Percentiles rank a stretch among this genome's conserved stretches.
Evolutionary conservation across 2,888 invertebrate species (phyloP).

Genomic region (Stegophylla sp.): DNA sequence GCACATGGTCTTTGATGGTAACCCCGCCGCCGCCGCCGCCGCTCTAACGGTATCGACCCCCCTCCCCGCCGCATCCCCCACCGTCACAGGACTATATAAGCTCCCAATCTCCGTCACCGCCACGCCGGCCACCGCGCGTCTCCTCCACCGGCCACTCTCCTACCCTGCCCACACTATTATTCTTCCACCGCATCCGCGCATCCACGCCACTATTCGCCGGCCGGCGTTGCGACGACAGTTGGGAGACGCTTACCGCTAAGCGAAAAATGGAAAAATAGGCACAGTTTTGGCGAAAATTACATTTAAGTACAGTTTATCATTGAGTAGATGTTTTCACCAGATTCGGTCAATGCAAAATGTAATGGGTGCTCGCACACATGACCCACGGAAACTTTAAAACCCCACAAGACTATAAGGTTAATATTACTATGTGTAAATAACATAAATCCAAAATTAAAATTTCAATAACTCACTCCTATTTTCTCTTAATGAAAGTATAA

Average conservation of each 20-base stretch:
- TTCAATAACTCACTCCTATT: too few relatives aligned
- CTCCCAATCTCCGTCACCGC: neutral
- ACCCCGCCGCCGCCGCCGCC: neutral
- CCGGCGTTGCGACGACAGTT: neutral
- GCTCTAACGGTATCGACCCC: neutral
- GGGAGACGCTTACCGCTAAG: neutral
- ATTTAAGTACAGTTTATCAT: too few relatives aligned
- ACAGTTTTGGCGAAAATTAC: too few relatives aligned
- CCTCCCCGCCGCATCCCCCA: neutral
- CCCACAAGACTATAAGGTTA: too few relatives aligned
- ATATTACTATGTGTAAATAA: too few relatives aligned
- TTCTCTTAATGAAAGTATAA: too few relatives aligned
- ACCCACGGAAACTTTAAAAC: too few relatives aligned
- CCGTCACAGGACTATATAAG: neutral
- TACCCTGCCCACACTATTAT: neutral
- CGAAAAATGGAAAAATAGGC: too few relatives aligned
- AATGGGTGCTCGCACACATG: too few relatives aligned
- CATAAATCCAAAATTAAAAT: too few relatives aligned
- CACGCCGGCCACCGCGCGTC: neutral
- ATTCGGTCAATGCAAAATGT: too few relatives aligned
- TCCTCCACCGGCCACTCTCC: neutral
- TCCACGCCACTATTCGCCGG: neutral
- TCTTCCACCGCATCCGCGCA: neutral
- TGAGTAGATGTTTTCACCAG: too few relatives aligned
- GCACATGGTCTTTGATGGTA: conserved; percentile 49